A percentile compares a stretch with the other conserved stretches of the same genome.
Conservation (phyloP, 2,113 vertebrate genomes). For the Axis porcinus region DNA sequence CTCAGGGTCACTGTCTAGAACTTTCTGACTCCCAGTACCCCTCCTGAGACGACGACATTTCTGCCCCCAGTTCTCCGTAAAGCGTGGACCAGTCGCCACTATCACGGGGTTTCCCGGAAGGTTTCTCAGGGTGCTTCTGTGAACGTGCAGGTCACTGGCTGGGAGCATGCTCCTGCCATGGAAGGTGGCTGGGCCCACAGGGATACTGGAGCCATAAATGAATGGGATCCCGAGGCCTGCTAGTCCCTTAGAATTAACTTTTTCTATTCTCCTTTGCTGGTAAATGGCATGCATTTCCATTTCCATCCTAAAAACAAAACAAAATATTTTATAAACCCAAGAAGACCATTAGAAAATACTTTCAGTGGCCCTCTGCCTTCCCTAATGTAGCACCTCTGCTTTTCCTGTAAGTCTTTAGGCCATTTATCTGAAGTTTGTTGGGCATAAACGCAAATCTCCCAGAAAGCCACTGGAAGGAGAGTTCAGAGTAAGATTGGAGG, state of each 20-base stretch:
- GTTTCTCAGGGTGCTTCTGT: slow-evolving; percentile 86
- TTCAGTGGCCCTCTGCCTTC: not conserved
- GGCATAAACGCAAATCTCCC: not conserved
- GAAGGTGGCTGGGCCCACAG: slow-evolving; percentile 84
- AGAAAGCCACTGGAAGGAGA: not conserved
- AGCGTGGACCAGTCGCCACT: slow-evolving; percentile 86
- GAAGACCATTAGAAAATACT: not conserved
- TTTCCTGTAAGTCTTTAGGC: not conserved
- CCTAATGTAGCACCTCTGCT: not conserved
- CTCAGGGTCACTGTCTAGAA: slow-evolving; percentile 73
- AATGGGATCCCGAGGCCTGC: slow-evolving; percentile 86
- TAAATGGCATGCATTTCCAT: slow-evolving; percentile 97
- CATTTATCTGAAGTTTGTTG: not conserved
- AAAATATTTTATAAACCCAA: not conserved
- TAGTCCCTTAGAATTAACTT: slow-evolving; percentile 88
- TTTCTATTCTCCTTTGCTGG: slow-evolving; percentile 94
- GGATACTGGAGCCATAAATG: slow-evolving; percentile 80
- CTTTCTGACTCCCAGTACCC: slow-evolving; percentile 84
- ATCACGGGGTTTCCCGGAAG: slow-evolving; percentile 87
- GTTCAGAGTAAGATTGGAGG: not conserved
- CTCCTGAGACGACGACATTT: slow-evolving; percentile 87
- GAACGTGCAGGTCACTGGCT: slow-evolving; percentile 84
- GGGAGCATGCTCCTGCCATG: slow-evolving; percentile 86
- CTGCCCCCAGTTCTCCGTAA: slow-evolving; percentile 86
- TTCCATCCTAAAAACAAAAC: slow-evolving; percentile 78